Evolutionary conservation across 2,113 vertebrate species (phyloP).

Genomic region (Bambusicola thoracicus): DNA sequence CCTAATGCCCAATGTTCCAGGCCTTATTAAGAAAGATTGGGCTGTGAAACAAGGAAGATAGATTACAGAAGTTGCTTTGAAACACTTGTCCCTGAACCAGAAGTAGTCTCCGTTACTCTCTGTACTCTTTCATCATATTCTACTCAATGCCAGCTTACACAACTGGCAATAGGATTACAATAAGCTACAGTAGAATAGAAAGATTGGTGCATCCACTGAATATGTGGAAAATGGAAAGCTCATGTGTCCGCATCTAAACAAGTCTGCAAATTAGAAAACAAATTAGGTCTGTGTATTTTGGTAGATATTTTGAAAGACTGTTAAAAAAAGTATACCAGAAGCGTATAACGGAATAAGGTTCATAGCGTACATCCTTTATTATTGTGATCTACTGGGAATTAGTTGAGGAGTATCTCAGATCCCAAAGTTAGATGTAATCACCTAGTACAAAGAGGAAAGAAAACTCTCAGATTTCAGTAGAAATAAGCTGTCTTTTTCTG

Average conservation of each 20-base stretch:
- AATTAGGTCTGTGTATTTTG: neutral
- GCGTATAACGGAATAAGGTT: neutral
- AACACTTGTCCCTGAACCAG: neutral
- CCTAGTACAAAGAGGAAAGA: neutral
- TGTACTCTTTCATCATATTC: neutral
- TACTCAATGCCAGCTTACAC: neutral
- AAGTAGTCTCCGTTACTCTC: neutral
- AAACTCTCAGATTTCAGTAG: neutral
- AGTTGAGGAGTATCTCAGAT: neutral
- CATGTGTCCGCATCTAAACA: neutral
- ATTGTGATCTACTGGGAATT: fast-evolving
- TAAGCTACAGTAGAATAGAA: neutral
- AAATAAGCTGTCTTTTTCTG: neutral
- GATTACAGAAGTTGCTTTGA: neutral
- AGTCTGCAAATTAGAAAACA: neutral
- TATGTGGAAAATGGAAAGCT: neutral
- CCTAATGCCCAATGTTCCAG: neutral
- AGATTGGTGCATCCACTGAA: neutral
- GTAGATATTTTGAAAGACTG: neutral
- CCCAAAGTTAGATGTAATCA: neutral
- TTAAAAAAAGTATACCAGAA: neutral
- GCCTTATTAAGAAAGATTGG: neutral
- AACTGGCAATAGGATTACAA: neutral
- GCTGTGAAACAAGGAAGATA: neutral
- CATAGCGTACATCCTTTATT: neutral